Evolutionary conservation across 1,140 invertebrate species (phyloP).

Genomic region (Tigriopus japonicus): DNA sequence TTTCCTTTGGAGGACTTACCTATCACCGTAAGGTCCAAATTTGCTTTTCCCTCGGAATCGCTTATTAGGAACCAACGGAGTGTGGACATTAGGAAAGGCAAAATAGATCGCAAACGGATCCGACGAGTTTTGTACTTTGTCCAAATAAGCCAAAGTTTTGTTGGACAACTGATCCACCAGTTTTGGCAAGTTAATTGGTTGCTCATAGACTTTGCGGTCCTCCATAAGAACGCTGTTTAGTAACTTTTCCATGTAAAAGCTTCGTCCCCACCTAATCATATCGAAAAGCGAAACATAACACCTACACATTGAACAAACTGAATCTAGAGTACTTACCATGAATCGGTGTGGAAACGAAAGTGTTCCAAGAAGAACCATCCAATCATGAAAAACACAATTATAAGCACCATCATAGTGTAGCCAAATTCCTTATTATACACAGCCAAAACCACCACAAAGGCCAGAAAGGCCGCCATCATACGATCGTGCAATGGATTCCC

Average conservation of each 20-base stretch:
- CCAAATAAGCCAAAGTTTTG: background rate
- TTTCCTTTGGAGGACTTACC: background rate
- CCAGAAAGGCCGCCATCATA: background rate
- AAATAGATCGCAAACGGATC: background rate
- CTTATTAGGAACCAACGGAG: background rate
- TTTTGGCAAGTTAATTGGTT: background rate
- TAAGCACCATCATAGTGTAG: background rate
- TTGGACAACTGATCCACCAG: background rate
- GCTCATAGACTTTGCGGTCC: background rate
- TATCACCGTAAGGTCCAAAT: background rate
- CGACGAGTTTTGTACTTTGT: background rate
- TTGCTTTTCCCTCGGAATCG: background rate
- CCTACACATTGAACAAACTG: too few species aligned
- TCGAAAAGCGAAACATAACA: too few species aligned
- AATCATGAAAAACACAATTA: background rate
- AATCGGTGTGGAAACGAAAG: background rate
- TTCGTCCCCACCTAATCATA: conserved; percentile 1
- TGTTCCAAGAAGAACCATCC: background rate
- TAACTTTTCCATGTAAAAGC: background rate
- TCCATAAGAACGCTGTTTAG: background rate
- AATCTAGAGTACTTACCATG: background rate
- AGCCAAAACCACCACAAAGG: background rate
- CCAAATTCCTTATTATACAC: background rate
- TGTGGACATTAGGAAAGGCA: background rate
- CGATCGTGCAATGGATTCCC: background rate